phyloP scores from a whole-genome alignment of 2,888 invertebrate genomes.

The Trachelus troglodyta region DNA sequence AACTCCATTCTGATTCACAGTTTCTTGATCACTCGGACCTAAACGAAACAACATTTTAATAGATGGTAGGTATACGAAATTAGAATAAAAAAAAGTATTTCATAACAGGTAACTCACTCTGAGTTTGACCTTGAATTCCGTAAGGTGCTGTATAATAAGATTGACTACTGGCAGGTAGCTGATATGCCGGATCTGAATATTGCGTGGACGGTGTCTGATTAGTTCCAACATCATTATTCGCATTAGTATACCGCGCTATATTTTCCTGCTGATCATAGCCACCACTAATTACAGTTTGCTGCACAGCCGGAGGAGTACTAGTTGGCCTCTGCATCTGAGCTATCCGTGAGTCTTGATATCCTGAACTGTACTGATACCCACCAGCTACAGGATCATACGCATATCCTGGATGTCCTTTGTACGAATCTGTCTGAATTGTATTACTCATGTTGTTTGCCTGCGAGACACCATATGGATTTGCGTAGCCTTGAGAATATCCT shows the following conservation, averaged over 20 bases:
- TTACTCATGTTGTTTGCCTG: not conserved
- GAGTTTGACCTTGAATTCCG: constrained; percentile 62
- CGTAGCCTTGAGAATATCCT: constrained; percentile 39
- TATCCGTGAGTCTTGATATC: constrained; percentile 68
- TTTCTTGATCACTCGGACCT: constrained; percentile 22
- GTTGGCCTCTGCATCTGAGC: constrained; percentile 22
- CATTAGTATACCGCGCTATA: constrained; percentile 53
- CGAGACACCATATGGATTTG: constrained; percentile 31
- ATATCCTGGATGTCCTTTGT: constrained; percentile 74
- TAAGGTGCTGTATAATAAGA: constrained; percentile 67
- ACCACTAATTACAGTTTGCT: constrained; percentile 35
- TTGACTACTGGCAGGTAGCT: constrained; percentile 13
- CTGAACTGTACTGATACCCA: constrained; percentile 73
- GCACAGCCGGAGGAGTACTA: constrained; percentile 40
- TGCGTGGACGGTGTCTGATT: constrained; percentile 55
- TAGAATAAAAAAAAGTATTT: not conserved
- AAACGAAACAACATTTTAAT: constrained; percentile 14
- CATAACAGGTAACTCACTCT: not conserved
- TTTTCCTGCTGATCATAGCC: constrained; percentile 36
- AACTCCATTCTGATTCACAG: constrained; percentile 13
- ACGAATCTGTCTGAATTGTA: constrained; percentile 36
- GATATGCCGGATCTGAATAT: constrained; percentile 35
- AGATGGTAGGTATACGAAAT: not conserved
- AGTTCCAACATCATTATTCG: constrained; percentile 48
- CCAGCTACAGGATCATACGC: constrained; percentile 71